Percentiles rank a stretch among this genome's conserved stretches.
Conservation (phyloP, 2,888 invertebrate genomes). For the Cactoblastis cactorum region DNA sequence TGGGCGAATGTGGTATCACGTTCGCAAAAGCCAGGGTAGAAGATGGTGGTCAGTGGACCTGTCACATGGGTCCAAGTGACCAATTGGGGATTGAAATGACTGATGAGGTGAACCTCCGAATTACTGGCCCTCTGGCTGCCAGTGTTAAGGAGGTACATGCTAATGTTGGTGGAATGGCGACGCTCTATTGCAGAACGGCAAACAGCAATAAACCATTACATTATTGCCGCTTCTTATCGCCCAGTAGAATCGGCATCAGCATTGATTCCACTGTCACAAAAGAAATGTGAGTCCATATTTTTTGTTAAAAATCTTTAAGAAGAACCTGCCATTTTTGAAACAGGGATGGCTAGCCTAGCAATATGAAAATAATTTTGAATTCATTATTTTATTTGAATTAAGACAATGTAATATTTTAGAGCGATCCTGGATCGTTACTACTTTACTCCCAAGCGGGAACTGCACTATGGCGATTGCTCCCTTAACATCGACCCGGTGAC, state of each 20-base stretch:
- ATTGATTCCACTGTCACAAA: conserved; percentile 55
- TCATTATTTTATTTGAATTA: too few relatives aligned
- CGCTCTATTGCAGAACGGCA: conserved; percentile 62
- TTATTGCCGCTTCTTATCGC: conserved; percentile 71
- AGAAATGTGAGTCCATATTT: conserved; percentile 65
- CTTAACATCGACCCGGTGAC: conserved; percentile 52
- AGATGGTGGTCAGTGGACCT: conserved; percentile 66
- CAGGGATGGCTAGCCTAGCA: too few relatives aligned
- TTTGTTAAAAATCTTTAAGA: too few relatives aligned
- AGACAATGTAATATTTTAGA: conserved; percentile 44
- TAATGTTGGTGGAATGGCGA: conserved; percentile 35
- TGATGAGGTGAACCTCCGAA: conserved; percentile 50
- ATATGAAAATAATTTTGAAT: too few relatives aligned
- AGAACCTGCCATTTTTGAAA: too few relatives aligned
- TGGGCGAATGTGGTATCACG: conserved; percentile 68
- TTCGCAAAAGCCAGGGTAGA: conserved; percentile 42
- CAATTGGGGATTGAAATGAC: conserved; percentile 54
- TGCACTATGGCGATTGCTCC: conserved; percentile 68
- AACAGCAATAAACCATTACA: conserved; percentile 58
- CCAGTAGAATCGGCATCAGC: conserved; percentile 54
- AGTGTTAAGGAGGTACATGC: conserved; percentile 36
- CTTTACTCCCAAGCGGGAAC: conserved; percentile 51
- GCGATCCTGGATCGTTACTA: conserved; percentile 58
- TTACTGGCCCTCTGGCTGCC: conserved; percentile 66
- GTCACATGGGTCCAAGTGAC: conserved; percentile 65